Evolutionary conservation across 1,140 invertebrate species (phyloP), one percentile per base, ranked within the genome.

Genomic region (Spodoptera litura): DNA sequence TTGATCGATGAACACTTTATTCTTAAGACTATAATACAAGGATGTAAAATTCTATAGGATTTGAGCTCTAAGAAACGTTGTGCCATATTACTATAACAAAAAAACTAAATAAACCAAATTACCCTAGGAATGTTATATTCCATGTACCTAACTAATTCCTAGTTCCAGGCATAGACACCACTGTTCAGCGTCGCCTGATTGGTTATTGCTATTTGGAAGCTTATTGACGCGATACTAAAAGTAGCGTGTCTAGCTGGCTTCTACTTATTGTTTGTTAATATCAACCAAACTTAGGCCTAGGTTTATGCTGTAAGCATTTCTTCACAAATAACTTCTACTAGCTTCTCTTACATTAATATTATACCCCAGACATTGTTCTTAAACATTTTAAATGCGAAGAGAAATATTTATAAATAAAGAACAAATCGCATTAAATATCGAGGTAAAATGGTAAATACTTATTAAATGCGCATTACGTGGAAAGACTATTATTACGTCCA

Each of bases 381-480:
- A 20, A 64, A 53, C 49, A 12, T n/a, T 52, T 27, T n/a, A 11
- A 27, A 53, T 35, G 44, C 25, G 12, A 62, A 38, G 38, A 68
- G 62, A 62, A 20, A 35, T 44, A 4, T 38, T 38, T 64, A 15
- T 64, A 44, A 11, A 59, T 64, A 44, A 11, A 59, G 20, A 58
- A 58, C 25, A 59, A 59, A 35, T 61, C 13, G 20, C 58, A 27
- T 31, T 25, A 70, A 52, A 70, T 15, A 53, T 51, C 52, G 66
- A 70, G 66, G 66, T 70, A 70, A 70, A 38, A 64, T 13, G 66
- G 66, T 51, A 53, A 70, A 70, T 66, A 49, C 62, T 66, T 53
- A 27, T 13, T 2, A 66, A 15, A 68, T 25, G 12, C 64, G n/a
- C 20, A 20, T 6, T 68, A 20, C 11, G 12, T 38, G 35, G 20